Conservation (phyloP, 2,888 invertebrate species). For the Gandaritis pyraliata region DNA sequence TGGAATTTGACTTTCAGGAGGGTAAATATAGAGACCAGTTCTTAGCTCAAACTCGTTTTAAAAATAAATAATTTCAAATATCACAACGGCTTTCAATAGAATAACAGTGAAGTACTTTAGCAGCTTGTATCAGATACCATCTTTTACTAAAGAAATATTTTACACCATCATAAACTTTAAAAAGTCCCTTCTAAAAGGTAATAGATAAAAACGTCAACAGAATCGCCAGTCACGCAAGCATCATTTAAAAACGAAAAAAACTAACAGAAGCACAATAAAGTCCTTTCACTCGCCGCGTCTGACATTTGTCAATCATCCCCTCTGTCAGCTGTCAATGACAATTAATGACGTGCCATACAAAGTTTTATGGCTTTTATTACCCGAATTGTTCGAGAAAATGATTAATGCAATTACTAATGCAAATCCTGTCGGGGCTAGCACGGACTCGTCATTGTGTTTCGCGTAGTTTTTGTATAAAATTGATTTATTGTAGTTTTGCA, state of each 20-base stretch:
- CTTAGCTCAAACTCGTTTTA: background rate
- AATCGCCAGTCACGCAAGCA: constrained; percentile 58
- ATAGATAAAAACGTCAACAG: constrained; percentile 46
- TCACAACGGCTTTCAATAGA: no score
- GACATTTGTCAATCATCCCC: constrained; percentile 83
- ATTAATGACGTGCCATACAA: constrained; percentile 80
- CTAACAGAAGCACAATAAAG: constrained; percentile 48
- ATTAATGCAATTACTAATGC: constrained; percentile 84
- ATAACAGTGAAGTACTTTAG: background rate
- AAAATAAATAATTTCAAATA: background rate
- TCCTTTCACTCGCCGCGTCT: constrained; percentile 60
- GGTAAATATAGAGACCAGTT: no score
- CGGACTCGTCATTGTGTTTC: constrained; percentile 65
- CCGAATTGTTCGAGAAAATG: constrained; percentile 75
- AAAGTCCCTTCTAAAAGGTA: constrained; percentile 29
- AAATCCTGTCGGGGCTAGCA: constrained; percentile 74
- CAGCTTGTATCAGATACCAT: constrained; percentile 6
- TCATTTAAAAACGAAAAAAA: constrained; percentile 55
- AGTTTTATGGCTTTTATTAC: constrained; percentile 81
- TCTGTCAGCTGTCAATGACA: constrained; percentile 78
- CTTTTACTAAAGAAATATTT: constrained; percentile 12
- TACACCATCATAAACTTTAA: constrained; percentile 28
- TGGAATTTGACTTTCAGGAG: background rate
- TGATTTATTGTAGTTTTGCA: constrained; percentile 74
- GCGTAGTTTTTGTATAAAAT: constrained; percentile 72